phyloP scores from a whole-genome alignment of 35 echinoderm and acorn worm genomes.

The Heliocidaris tuberculata region DNA sequence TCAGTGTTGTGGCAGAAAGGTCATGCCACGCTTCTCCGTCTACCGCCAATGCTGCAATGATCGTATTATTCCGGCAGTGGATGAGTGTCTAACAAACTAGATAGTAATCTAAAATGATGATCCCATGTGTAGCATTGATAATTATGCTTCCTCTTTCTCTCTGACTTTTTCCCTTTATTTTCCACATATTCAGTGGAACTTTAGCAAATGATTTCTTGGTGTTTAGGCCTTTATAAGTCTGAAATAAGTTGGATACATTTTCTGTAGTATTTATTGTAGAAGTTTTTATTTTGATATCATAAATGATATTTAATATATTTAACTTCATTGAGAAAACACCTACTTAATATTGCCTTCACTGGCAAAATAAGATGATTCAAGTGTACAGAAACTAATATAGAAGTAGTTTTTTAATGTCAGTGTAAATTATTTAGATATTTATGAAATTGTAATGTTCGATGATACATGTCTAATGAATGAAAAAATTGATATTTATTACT shows the following conservation, averaged over 20 bases:
- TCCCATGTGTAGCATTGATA: too few relatives aligned
- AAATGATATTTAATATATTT: background rate
- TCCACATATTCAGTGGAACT: too few relatives aligned
- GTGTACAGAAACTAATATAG: too few relatives aligned
- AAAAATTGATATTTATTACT: too few relatives aligned
- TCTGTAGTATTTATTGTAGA: too few relatives aligned
- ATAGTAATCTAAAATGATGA: background rate
- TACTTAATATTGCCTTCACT: background rate
- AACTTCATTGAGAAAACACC: background rate
- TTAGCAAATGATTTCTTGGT: too few relatives aligned
- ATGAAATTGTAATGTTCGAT: background rate
- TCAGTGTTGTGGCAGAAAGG: background rate
- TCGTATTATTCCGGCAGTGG: background rate
- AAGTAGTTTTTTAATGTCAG: background rate
- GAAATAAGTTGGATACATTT: too few relatives aligned
- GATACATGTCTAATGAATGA: background rate
- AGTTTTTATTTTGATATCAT: too few relatives aligned
- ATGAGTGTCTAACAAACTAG: background rate
- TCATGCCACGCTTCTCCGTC: background rate
- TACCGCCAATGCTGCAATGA: constrained; percentile 20
- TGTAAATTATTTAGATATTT: constrained; percentile 4
- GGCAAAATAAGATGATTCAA: too few relatives aligned
- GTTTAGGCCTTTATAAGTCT: too few relatives aligned
- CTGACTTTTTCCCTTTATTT: too few relatives aligned
- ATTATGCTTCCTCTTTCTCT: too few relatives aligned